A percentile compares a stretch with the other conserved stretches of the same genome.
Evolutionary conservation across 1,140 invertebrate genomes (phyloP).

Genomic region (Drosophila repletoides): DNA sequence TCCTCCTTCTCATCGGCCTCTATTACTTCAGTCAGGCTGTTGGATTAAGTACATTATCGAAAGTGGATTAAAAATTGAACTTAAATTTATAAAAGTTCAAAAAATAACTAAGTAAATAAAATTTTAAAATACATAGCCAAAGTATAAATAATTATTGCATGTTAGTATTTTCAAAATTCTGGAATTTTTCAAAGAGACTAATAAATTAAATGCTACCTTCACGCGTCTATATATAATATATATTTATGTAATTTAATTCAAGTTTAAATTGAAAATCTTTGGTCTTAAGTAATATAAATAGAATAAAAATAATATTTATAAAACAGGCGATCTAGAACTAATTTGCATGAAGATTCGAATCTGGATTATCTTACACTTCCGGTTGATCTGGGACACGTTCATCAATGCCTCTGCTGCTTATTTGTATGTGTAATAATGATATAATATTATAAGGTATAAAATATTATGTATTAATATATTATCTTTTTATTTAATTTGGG

Average conservation of each 20-base stretch:
- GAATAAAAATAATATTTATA: not conserved
- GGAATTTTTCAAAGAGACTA: no score
- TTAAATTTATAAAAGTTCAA: not conserved
- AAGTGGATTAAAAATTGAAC: not conserved
- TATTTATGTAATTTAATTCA: no score
- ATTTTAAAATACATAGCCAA: not conserved
- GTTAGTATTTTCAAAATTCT: no score
- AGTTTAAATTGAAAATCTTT: no score
- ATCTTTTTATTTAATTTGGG: no score
- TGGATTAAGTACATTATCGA: not conserved
- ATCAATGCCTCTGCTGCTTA: slow-evolving; percentile 45
- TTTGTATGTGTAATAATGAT: not conserved
- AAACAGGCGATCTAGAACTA: no score
- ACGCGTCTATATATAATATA: no score
- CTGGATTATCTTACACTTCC: slow-evolving; percentile 54
- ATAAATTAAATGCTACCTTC: no score
- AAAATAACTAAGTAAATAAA: no score
- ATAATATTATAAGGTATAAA: not conserved
- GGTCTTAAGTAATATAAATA: not conserved
- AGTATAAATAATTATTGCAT: not conserved
- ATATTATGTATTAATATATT: not conserved
- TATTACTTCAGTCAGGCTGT: slow-evolving; percentile 48
- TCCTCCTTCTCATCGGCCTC: slow-evolving; percentile 50
- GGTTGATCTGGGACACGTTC: slow-evolving; percentile 54
- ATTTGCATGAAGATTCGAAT: no score